phyloP scores from a whole-genome alignment of 2,888 invertebrate species.

The Oxyscelio sp. region DNA sequence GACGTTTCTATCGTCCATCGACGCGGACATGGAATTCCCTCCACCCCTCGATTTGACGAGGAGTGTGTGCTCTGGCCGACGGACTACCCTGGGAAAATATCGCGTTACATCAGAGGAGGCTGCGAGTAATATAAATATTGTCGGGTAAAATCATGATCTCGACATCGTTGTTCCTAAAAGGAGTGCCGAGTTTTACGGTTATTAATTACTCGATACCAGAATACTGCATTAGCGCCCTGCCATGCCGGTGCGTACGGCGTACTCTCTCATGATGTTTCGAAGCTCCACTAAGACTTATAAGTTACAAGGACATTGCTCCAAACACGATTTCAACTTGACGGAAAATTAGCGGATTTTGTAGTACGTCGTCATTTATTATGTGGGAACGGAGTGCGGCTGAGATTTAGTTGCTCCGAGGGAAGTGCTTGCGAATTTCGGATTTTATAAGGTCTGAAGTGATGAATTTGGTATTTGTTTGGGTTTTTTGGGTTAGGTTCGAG shows the following conservation, averaged over 20 bases:
- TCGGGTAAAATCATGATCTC: conserved; percentile 56
- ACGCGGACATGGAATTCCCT: conserved; percentile 40
- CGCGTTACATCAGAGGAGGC: conserved; percentile 47
- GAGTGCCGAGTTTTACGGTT: conserved; percentile 83
- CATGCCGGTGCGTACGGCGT: conserved; percentile 79
- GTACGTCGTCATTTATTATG: conserved; percentile 12
- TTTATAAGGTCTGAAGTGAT: too few relatives aligned
- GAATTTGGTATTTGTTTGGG: too few relatives aligned
- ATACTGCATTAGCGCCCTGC: conserved; percentile 84
- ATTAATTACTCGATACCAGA: conserved; percentile 85
- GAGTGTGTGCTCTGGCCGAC: conserved; percentile 18
- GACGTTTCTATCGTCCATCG: conserved; percentile 76
- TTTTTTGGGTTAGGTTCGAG: too few relatives aligned
- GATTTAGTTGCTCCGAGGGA: too few relatives aligned
- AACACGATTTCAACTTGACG: conserved; percentile 47
- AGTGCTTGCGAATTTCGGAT: too few relatives aligned
- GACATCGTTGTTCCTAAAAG: conserved; percentile 67
- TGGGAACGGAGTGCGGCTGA: too few relatives aligned
- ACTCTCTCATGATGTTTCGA: conserved; percentile 75
- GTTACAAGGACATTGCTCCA: conserved; percentile 52
- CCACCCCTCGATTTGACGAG: conserved; percentile 42
- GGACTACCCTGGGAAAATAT: conserved; percentile 58
- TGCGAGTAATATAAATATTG: conserved; percentile 67
- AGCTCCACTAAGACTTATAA: conserved; percentile 46
- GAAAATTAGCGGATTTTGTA: conserved; percentile 44